phyloP scores from a whole-genome alignment of 2,113 vertebrate species.

The Anser cygnoides region DNA sequence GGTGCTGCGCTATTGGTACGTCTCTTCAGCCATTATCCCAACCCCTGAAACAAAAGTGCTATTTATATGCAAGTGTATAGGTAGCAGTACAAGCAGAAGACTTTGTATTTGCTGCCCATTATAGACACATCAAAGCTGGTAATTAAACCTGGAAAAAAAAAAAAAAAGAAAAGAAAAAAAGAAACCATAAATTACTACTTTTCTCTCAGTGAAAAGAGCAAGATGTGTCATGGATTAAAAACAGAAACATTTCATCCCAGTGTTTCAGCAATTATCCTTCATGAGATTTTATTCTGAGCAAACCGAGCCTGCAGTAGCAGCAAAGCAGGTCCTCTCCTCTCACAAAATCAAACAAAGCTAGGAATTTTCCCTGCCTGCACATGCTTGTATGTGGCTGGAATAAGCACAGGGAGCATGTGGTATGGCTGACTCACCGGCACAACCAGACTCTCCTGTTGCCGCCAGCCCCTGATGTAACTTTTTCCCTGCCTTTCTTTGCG shows the following conservation, averaged over 20 bases:
- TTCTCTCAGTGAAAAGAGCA: conserved; percentile 2
- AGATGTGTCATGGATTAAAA: not conserved
- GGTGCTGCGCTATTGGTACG: not conserved
- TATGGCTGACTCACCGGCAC: not conserved
- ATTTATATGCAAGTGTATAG: not conserved
- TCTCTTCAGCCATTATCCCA: not conserved
- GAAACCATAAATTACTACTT: not conserved
- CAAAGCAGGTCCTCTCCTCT: not conserved
- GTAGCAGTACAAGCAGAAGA: not conserved
- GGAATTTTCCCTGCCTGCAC: conserved; percentile 28
- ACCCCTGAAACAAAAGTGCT: not conserved
- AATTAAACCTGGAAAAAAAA: not conserved
- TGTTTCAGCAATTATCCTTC: not conserved
- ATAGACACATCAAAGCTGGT: not conserved
- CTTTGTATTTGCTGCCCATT: not conserved
- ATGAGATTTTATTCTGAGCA: not conserved
- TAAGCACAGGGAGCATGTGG: not conserved
- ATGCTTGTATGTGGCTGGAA: not conserved
- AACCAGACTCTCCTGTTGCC: conserved; percentile 5
- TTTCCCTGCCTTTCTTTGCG: not conserved
- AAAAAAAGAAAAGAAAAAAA: rapidly evolving
- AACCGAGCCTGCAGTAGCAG: not conserved
- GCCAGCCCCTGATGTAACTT: not conserved
- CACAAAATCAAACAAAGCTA: not conserved
- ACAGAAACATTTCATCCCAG: not conserved